Evolutionary conservation across 1,140 invertebrate genomes (phyloP), one percentile per base, ranked within the genome.

Genomic region (Ostrea edulis): DNA sequence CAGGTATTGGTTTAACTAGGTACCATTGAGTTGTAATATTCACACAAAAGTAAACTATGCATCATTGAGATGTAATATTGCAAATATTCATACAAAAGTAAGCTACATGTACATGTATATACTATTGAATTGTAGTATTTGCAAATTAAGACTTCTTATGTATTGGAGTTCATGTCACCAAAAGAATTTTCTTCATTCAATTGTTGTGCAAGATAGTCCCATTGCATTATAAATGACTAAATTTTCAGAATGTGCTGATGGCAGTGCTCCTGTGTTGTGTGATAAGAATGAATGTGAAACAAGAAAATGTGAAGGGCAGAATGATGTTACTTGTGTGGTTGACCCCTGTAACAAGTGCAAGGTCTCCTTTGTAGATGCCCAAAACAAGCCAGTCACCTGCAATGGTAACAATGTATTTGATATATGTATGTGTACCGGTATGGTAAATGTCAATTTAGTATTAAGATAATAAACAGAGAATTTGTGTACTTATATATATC

Each of bases 311-410:
- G 25, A 25, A 17, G 83, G 68, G 3, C 51, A 68, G 58, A 68
- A 54, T 2, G 58, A 83, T 55, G 89, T 84, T 11, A 85, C 11
- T 12, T 89, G 89, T 87, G n/a, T 89, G 20, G 84, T 77, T 25
- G 86, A 89, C n/a, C 89, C 89, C 12, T 89, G 89, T 86, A 68
- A 87, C n/a, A 85, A 87, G 29, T 89, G 89, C 68, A 25, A 55
- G 22, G 84, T 89, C 22, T 77, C 17, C 12, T 87, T 87, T 86
- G 58, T 71, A n/a, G 84, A 89, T 51, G n/a, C 53, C 0, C 8
- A 82, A 8, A 55, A 65, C n/a, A 86, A 83, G 7, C 53, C 83
- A 82, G 86, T 89, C 25, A 53, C 20, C 2, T 89, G 88, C 84
- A 53, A 68, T 65, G 68, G 85, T 86, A 86, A 83, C 35, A 14